Conservation (phyloP, 2,888 invertebrate genomes). For the Lagria hirta region DNA sequence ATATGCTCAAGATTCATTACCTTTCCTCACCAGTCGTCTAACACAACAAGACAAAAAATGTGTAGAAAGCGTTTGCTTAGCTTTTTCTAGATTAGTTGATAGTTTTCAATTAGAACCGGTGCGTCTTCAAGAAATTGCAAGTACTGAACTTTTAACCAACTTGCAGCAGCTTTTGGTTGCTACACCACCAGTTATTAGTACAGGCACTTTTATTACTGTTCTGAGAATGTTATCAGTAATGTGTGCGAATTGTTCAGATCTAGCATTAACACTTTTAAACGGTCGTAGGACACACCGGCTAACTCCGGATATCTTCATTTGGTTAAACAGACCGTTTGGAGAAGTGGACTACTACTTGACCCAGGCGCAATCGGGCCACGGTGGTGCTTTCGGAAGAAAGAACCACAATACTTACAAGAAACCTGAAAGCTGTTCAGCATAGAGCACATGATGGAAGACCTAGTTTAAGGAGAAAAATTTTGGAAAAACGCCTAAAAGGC, state of each 20-base stretch:
- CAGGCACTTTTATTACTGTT: constrained; percentile 94
- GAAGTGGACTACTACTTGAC: too few species aligned
- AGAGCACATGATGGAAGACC: too few species aligned
- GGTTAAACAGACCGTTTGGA: too few species aligned
- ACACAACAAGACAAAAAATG: constrained; percentile 95
- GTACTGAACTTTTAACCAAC: constrained; percentile 86
- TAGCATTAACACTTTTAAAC: constrained; percentile 89
- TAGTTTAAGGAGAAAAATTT: too few species aligned
- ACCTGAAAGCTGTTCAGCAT: too few species aligned
- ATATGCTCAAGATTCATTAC: constrained; percentile 84
- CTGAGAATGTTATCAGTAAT: constrained; percentile 94
- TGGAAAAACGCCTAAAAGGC: too few species aligned
- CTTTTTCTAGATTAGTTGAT: constrained; percentile 94
- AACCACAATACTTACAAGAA: too few species aligned
- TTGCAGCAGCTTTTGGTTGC: constrained; percentile 91
- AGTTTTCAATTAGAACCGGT: constrained; percentile 92
- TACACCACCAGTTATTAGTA: constrained; percentile 92
- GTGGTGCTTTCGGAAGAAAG: too few species aligned
- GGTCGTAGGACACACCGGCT: too few species aligned
- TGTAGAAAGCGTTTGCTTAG: constrained; percentile 94
- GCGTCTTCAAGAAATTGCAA: constrained; percentile 91
- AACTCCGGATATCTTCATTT: too few species aligned
- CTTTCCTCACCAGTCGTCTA: constrained; percentile 76
- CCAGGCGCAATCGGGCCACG: too few species aligned
- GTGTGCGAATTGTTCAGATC: constrained; percentile 93